Percentiles rank a stretch among this genome's conserved stretches.
phyloP scores from a whole-genome alignment of 2,888 invertebrate species.

The Patella caerulea region DNA sequence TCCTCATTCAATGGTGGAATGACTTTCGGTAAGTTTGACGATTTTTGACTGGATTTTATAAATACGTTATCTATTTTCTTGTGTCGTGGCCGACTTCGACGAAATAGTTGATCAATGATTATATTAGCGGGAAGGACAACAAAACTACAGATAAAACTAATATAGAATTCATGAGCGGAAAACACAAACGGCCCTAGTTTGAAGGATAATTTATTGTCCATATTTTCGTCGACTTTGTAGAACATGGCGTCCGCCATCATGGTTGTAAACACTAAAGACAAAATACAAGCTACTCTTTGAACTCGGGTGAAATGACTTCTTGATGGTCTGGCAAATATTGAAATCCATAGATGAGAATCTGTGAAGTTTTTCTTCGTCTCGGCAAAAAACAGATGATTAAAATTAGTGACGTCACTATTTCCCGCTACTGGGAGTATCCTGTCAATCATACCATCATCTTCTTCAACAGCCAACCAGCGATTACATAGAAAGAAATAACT shows the following conservation, averaged over 20 bases:
- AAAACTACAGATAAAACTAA: conserved; percentile 52
- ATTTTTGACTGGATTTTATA: neutral
- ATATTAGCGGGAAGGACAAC: conserved; percentile 67
- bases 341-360: conserved; percentile 73
- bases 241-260: conserved; percentile 73
- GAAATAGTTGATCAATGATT: conserved; percentile 67
- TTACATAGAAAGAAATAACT: conserved; percentile 65
- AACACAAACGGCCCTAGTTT: conserved; percentile 46
- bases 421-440: conserved; percentile 49
- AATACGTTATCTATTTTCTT: conserved; percentile 39
- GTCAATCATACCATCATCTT: conserved; percentile 53
- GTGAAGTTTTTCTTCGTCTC: conserved; percentile 64
- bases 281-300: conserved; percentile 67
- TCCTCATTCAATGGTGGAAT: neutral
- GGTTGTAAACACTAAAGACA: conserved; percentile 69
- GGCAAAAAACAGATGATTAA: conserved; percentile 55
- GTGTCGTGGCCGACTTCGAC: conserved; percentile 58
- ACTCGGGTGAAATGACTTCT: conserved; percentile 70
- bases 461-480: conserved; percentile 64
- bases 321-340: conserved; percentile 71
- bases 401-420: conserved; percentile 46
- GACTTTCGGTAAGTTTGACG: neutral
- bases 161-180: conserved; percentile 47
- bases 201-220: conserved; percentile 31
- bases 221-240: conserved; percentile 53